phyloP scores from a whole-genome alignment of 2,888 invertebrate genomes.

The Cephus runcator region DNA sequence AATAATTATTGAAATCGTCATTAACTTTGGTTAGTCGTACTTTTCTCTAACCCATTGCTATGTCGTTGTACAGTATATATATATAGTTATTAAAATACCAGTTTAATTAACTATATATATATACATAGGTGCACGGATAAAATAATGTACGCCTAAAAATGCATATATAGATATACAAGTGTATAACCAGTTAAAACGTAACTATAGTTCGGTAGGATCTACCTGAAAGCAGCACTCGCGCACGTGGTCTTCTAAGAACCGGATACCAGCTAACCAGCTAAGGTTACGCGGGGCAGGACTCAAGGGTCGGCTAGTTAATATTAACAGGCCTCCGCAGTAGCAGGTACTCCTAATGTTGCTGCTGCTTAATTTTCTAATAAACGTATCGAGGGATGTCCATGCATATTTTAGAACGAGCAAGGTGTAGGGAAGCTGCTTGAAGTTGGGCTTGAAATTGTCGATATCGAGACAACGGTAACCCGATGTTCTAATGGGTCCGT shows the following conservation, averaged over 20 bases:
- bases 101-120: no score
- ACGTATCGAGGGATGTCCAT: conserved; percentile 53
- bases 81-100: background rate
- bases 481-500: background rate
- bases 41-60: background rate
- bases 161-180: background rate
- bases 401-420: conserved; percentile 51
- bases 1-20: background rate
- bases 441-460: conserved; percentile 4
- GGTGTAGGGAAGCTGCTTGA: conserved; percentile 9
- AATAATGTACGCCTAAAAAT: background rate
- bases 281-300: conserved; percentile 41
- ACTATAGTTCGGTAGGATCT: background rate
- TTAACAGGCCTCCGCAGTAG: conserved; percentile 51
- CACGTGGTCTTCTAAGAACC: background rate
- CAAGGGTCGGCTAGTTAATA: conserved; percentile 52
- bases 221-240: background rate
- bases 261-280: background rate
- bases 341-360: conserved; percentile 47
- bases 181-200: background rate
- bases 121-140: background rate
- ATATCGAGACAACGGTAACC: conserved; percentile 9
- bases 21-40: background rate
- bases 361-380: conserved; percentile 58
- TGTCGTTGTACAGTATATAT: background rate